Base-by-base conservation (phyloP, 1,140 invertebrate genomes). In the Cryptotermes secundus region DNA sequence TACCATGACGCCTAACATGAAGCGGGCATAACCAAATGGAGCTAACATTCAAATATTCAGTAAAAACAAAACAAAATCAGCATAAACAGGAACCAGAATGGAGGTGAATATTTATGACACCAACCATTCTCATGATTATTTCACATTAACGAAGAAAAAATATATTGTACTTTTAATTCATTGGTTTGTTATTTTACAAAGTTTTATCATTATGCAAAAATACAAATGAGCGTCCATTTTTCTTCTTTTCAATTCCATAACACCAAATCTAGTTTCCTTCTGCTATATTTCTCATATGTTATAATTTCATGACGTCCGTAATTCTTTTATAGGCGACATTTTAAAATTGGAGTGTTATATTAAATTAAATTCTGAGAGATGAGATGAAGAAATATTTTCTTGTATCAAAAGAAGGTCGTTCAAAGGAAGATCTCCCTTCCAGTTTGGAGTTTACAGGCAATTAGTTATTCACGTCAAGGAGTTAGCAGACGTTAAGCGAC, bases 401-500 rank as follows among this genome's bases (percentile, higher is more conserved):
- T 72, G n/a, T n/a, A n/a, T n/a, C n/a, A 72, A 72, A 72, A 72
- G 59, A 31, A 65, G 31, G 59, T 72, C 59, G 59, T 14, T 72
- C 59, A 72, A 72, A 72, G 14, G 59, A 49, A 22, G 19, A 42
- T 42, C n/a, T 12, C 31, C 26, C 59, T 72, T 72, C 14, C 59
- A n/a, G n/a, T 31, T n/a, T 31, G 26, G n/a, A 72, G 59, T 72
- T 72, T 72, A 72, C 59, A 72, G 59, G 59, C 59, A 72, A 72
- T 72, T 72, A 72, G 59, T 72, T 72, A 31, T 72, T 14, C 59
- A 31, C 59, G 59, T 72, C 59, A 72, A 1, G 59, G 59, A 7
- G 19, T 72, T 72, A 31, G 59, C 26, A 72, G n/a, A 72, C 14
- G 59, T 72, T 72, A 72, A 72, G n/a, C 26, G 59, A 9, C n/a